Base-by-base conservation (phyloP, 1,140 invertebrate species). In the Trichoplusia ni region DNA sequence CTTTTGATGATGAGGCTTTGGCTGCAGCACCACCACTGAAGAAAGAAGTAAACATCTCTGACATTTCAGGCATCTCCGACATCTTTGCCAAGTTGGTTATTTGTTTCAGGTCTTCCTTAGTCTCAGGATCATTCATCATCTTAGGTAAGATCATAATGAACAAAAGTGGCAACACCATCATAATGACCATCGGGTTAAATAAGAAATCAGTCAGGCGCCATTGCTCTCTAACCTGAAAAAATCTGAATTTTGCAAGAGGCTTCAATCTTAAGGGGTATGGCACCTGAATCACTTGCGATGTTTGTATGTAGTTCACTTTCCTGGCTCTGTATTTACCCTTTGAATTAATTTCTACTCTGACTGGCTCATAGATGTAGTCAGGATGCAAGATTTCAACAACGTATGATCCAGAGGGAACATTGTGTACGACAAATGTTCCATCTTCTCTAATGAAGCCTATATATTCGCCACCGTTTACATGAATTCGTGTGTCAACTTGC, bases 141-240 rank as follows among this genome's bases (percentile, higher is more conserved):
- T 99, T 98, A 6, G 98, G 98, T 71, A 99, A 89, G 60, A 99
- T 92, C 94, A 99, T 96, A 67, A 99, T 96, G 0, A 99, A 84
- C 0, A 99, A 71, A 7, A 99, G 90, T 0, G 98, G 98, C 46
- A 99, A 80, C 18, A 99, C 94, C 98, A 99, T 99, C 95, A 99
- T 99, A 53, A 99, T 92, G 1, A 99, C 96, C 98, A 99, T 99
- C 31, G 98, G 98, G 91, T 97, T 99, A 80, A 99, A 97, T 1
- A 99, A 84, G 77, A 99, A 97, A 90, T 99, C 98, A 6, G 97
- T 98, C 31, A 92, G 71, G 77, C 97, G 94, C 98, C 98, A 98
- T 78, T 99, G 97, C 84, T 99, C 98, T 51, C 98, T 91, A 9
- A 95, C 90, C 91, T 99, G 97, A 90, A 99, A 99, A 91, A 98